Percentiles rank a stretch among this genome's conserved stretches.
Evolutionary conservation across 2,888 invertebrate species (phyloP).

Genomic region (Corbicula japonica): DNA sequence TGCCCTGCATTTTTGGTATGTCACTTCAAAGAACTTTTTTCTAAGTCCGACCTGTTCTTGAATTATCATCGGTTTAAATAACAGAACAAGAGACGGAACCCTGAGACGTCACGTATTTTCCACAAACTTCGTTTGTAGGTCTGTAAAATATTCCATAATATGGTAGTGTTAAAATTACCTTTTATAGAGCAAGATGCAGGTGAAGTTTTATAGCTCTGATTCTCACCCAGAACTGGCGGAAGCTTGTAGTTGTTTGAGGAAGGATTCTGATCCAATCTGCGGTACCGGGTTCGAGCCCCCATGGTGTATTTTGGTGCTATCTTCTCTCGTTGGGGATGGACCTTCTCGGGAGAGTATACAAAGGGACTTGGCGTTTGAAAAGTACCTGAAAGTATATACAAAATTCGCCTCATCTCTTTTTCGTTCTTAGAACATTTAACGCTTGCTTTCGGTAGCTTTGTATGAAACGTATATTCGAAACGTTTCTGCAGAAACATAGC

Average conservation of each 20-base stretch:
- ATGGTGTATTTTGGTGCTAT: conserved; percentile 77
- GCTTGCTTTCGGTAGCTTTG: too few relatives aligned
- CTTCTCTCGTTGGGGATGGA: conserved; percentile 78
- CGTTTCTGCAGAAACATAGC: too few relatives aligned
- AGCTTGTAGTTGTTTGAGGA: conserved; percentile 81
- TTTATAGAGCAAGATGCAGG: conserved; percentile 95
- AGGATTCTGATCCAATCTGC: conserved; percentile 71
- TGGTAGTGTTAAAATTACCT: conserved; percentile 86
- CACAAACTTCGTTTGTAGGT: not conserved
- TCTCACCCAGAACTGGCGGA: conserved; percentile 80
- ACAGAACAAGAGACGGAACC: too few relatives aligned
- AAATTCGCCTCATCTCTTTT: too few relatives aligned
- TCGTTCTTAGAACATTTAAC: too few relatives aligned
- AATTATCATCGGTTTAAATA: too few relatives aligned
- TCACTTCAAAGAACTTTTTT: not conserved
- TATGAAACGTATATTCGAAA: too few relatives aligned
- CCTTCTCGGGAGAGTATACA: conserved; percentile 75
- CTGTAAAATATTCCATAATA: not conserved
- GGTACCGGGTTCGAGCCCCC: conserved; percentile 70
- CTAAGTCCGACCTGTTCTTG: not conserved
- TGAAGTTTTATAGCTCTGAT: conserved; percentile 82
- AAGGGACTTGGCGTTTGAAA: conserved; percentile 78
- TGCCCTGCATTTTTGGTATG: not conserved
- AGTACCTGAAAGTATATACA: conserved; percentile 55
- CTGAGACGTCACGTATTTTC: too few relatives aligned